Percentiles rank a stretch among this genome's conserved stretches.
phyloP scores from a whole-genome alignment of 2,888 invertebrate species.

The Lepidocyrtinus sp. region DNA sequence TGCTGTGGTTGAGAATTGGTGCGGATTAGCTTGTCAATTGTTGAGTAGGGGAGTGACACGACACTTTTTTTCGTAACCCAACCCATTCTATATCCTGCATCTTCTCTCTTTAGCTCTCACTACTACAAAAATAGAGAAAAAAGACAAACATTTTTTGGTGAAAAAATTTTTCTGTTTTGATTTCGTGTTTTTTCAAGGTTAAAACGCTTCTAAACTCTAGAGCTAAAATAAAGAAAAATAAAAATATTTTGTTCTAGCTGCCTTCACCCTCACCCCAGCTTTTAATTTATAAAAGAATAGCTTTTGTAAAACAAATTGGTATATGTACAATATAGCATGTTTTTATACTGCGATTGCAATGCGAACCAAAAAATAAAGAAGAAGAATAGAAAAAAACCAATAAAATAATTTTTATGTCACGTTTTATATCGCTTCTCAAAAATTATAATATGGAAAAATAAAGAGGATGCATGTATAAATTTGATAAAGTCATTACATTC shows the following conservation, averaged over 20 bases:
- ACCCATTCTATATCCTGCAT: conserved; percentile 22
- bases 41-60: conserved; percentile 22
- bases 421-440: not conserved
- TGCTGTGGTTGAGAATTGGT: not conserved
- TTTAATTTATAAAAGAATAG: not conserved
- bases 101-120: conserved; percentile 40
- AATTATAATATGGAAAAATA: not conserved
- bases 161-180: not conserved
- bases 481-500: not conserved
- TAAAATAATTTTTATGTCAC: not conserved
- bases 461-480: conserved; percentile 17
- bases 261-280: conserved; percentile 40
- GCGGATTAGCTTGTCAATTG: conserved; percentile 28
- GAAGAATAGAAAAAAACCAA: not conserved
- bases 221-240: conserved; percentile 2
- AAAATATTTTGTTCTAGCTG: conserved; percentile 34
- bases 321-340: not conserved
- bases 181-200: conserved; percentile 16
- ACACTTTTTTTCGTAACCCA: conserved; percentile 26
- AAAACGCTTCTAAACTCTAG: conserved; percentile 4
- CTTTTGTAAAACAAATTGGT: not conserved
- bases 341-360: not conserved
- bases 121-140: conserved; percentile 58
- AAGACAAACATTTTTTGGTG: conserved; percentile 28
- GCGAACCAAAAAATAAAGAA: not conserved